Conservation (phyloP, 2,888 invertebrate genomes). For the Trissonchulus latispiculum region DNA sequence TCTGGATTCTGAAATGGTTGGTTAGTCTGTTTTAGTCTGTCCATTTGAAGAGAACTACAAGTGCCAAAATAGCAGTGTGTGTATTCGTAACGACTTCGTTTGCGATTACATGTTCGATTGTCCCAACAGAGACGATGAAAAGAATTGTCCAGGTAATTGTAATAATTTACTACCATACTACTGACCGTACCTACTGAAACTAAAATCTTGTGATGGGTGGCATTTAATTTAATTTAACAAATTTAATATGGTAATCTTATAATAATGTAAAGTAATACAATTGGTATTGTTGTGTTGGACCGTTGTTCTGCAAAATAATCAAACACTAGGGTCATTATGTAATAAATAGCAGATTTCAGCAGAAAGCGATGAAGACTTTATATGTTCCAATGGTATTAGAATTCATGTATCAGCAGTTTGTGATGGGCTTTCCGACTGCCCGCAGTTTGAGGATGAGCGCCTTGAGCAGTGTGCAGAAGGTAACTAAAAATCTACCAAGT, state of each 20-base stretch:
- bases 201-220: too few species aligned
- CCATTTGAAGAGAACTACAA: not conserved
- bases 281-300: too few species aligned
- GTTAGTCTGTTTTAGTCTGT: too few species aligned
- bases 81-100: not conserved
- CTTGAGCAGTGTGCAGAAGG: not conserved
- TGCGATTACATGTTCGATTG: constrained; percentile 12
- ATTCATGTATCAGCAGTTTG: not conserved
- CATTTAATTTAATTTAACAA: too few species aligned
- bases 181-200: too few species aligned
- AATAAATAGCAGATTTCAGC: not conserved
- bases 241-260: too few species aligned
- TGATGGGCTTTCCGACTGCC: not conserved
- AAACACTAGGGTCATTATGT: too few species aligned
- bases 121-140: constrained; percentile 10
- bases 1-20: too few species aligned
- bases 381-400: not conserved
- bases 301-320: too few species aligned
- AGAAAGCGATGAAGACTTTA: not conserved
- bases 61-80: constrained; percentile 4
- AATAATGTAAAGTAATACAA: too few species aligned
- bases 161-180: too few species aligned
- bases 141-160: constrained; percentile 1
- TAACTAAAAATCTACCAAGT: too few species aligned
- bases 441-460: not conserved